phyloP scores from a whole-genome alignment of 2,113 vertebrate species.

The Indicator indicator region DNA sequence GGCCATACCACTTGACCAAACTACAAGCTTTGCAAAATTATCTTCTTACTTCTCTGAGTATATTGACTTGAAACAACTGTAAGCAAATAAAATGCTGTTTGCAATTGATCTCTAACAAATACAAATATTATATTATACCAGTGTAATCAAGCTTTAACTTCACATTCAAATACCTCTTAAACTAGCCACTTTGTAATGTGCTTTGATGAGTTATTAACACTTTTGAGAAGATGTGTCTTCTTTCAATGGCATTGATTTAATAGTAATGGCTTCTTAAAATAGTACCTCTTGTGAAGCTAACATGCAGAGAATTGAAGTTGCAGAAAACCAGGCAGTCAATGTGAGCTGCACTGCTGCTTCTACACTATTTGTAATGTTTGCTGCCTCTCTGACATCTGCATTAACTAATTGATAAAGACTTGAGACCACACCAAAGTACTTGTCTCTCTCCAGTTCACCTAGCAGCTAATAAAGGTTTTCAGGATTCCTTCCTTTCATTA shows the following conservation, averaged over 20 bases:
- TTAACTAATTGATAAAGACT: conserved; percentile 38
- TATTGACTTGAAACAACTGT: background rate
- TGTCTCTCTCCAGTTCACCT: conserved; percentile 8
- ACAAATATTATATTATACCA: background rate
- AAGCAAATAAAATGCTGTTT: background rate
- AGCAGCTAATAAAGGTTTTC: background rate
- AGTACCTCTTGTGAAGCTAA: background rate
- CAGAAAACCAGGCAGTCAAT: background rate
- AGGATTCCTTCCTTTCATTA: conserved; percentile 19
- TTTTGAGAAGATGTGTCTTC: conserved; percentile 8
- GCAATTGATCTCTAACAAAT: conserved; percentile 10
- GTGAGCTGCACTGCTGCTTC: background rate
- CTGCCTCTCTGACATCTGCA: background rate
- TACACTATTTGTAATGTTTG: background rate
- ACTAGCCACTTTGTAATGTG: background rate
- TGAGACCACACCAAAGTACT: background rate
- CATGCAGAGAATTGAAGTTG: background rate
- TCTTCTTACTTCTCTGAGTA: background rate
- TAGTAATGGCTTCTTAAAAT: conserved; percentile 40
- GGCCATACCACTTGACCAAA: background rate
- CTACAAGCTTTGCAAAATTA: background rate
- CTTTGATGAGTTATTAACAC: conserved; percentile 39
- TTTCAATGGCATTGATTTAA: conserved; percentile 25
- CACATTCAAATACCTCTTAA: conserved; percentile 16
- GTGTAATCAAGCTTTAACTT: conserved; percentile 9